Evolutionary conservation across 1,140 invertebrate genomes (phyloP).

Genomic region (Sycobia sp.): DNA sequence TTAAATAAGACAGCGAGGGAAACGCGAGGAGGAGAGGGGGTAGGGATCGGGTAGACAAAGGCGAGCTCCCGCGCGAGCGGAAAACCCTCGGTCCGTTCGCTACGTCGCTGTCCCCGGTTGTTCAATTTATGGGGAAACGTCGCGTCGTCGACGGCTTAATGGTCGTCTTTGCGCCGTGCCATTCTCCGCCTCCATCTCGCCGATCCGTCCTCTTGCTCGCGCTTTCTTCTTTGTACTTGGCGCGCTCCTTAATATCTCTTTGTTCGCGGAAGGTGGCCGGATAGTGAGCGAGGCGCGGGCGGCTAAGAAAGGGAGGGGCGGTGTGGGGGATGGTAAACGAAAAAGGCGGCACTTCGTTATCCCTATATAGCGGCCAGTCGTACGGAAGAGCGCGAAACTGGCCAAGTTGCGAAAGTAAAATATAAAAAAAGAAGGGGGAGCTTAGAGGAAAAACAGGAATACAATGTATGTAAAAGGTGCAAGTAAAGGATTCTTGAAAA

Average conservation of each 20-base stretch:
- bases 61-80: not conserved
- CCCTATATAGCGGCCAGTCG: not conserved
- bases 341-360: conserved; percentile 19
- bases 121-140: conserved; percentile 54
- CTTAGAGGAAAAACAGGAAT: too few relatives aligned
- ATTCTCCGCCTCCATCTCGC: too few relatives aligned
- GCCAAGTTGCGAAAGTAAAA: not conserved
- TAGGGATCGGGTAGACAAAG: conserved; percentile 31
- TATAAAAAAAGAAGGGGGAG: too few relatives aligned
- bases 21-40: conserved; percentile 39
- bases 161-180: conserved; percentile 25
- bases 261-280: too few relatives aligned
- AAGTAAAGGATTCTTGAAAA: too few relatives aligned
- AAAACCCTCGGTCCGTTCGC: too few relatives aligned
- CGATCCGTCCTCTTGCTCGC: not conserved
- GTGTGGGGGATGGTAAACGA: too few relatives aligned
- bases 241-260: not conserved
- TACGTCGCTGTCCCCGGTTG: conserved; percentile 32
- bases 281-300: not conserved
- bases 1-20: conserved; percentile 54
- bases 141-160: conserved; percentile 42
- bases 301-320: conserved; percentile 34
- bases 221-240: conserved; percentile 16
- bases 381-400: conserved; percentile 3
- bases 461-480: too few relatives aligned